Base-by-base conservation (phyloP, 1,140 invertebrate species). In the Nymphalis io region DNA sequence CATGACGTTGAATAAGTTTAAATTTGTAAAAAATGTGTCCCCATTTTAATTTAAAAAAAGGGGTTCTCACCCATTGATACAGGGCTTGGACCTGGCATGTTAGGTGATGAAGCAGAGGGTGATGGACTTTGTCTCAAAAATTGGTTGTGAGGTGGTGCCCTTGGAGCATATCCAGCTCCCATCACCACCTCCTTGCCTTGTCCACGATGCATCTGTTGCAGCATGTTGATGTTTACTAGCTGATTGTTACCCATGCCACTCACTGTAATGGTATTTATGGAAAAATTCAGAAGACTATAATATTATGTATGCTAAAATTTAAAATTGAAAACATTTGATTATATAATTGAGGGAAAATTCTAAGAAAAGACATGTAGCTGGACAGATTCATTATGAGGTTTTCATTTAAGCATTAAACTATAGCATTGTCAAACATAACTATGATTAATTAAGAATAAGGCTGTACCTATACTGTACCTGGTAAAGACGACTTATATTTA, bases 91-190 rank as follows among this genome's bases (percentile, higher is more conserved):
- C 93, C 94, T 48, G 93, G 92, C 84, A 95, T 92, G 55, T 93
- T 94, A 1, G 95, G 95, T 71, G 94, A 95, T 16, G 94, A 94
- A n/a, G 94, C 95, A 13, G 94, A 95, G 4, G 94, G 94, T 8
- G 94, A 94, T 12, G 95, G 95, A 78, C 94, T 95, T 78, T 95
- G 95, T 15, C 94, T 81, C 60, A 95, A 87, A 84, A 95, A 95
- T 85, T 95, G 94, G 75, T 90, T 93, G 2, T 95, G 94, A 3
- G 94, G 93, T 1, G 94, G 93, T 51, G 94, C 94, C 10, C 94
- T 78, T 12, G 93, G 90, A 39, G 80, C 74, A 60, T 87, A 84
- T 16, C 90, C 89, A 20, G 89, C 78, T 60, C 78, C 77, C 73
- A 86, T 62, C 78, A 83, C 79, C 53, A 82, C 87, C 67, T 83